Percentiles rank a stretch among this genome's conserved stretches.
These are phyloP conservation scores for Drosophila bocqueti DNA, from an alignment of 1,140 invertebrate species.

Conservation along the genomic window DNA sequence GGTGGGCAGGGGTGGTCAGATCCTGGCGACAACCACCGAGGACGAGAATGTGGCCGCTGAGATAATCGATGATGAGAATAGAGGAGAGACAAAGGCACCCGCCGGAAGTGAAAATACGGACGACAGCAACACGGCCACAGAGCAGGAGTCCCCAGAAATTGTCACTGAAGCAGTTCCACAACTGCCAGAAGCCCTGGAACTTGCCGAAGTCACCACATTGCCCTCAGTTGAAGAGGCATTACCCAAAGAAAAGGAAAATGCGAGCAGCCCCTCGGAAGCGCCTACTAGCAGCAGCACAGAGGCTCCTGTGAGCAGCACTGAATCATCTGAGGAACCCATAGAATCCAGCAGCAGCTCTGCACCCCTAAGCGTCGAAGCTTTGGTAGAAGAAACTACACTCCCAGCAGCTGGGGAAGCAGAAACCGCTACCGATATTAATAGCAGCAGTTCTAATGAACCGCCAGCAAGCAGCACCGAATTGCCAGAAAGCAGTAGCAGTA, in stretches of 20 bases:
- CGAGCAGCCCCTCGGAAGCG: slow-evolving; percentile 5
- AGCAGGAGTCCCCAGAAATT: slow-evolving; percentile 55
- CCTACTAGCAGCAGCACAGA: slow-evolving; percentile 6
- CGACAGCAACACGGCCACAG: slow-evolving; percentile 65
- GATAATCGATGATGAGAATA: slow-evolving; percentile 57
- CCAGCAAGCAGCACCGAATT: slow-evolving; percentile 13
- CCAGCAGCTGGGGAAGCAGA: neutral
- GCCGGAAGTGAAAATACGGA: slow-evolving; percentile 27
- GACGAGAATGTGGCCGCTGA: slow-evolving; percentile 73
- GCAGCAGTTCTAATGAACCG: slow-evolving; percentile 5
- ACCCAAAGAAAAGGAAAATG: neutral
- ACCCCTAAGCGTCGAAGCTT: neutral
- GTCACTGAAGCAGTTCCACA: slow-evolving; percentile 3
- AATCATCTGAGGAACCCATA: neutral
- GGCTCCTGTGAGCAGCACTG: neutral
- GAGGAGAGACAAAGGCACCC: slow-evolving; percentile 56
- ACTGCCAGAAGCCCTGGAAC: neutral
- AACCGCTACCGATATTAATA: slow-evolving; percentile 1
- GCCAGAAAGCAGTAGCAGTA: slow-evolving; percentile 1
- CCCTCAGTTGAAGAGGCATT: neutral
- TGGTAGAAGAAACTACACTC: slow-evolving; percentile 13
- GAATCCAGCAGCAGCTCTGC: slow-evolving; percentile 12
- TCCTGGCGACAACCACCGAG: slow-evolving; percentile 32
- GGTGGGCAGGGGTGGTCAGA: slow-evolving; percentile 51
- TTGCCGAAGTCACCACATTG: slow-evolving; percentile 1